Evolutionary conservation across 2,113 vertebrate genomes (phyloP).

Genomic region (Peucedramus taeniatus): DNA sequence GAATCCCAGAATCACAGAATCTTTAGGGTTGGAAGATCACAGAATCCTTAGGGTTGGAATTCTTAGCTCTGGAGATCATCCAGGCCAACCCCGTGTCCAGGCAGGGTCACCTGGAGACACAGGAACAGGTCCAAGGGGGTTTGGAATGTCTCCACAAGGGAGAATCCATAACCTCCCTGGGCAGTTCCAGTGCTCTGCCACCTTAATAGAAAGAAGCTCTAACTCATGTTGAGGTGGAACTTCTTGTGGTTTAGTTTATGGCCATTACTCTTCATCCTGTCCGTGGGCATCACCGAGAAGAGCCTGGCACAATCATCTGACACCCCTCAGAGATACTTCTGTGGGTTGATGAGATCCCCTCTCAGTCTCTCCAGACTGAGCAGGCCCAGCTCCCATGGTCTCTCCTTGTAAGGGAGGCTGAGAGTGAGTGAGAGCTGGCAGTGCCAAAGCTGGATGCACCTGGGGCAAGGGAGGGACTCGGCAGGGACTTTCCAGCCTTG

Average conservation of each 20-base stretch:
- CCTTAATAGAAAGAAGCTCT: not conserved
- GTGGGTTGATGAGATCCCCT: not conserved
- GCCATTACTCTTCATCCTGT: not conserved
- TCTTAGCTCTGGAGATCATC: not conserved
- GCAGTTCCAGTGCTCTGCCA: not conserved
- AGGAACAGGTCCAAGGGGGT: not conserved
- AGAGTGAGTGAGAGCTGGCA: not conserved
- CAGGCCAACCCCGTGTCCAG: not conserved
- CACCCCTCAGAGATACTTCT: not conserved
- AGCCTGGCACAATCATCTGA: not conserved
- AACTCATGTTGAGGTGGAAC: not conserved
- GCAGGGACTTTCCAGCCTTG: not conserved
- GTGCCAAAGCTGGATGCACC: not conserved
- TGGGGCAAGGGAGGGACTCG: not conserved
- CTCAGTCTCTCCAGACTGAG: not conserved
- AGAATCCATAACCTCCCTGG: not conserved
- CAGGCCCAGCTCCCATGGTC: not conserved
- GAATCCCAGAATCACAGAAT: not conserved
- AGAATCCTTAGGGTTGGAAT: not conserved
- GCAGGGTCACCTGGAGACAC: not conserved
- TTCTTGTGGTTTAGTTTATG: not conserved
- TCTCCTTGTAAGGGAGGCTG: not conserved
- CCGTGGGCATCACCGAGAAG: not conserved
- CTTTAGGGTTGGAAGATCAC: not conserved
- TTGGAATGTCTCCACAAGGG: not conserved